Conservation (phyloP, 2,888 invertebrate species). For the Erynnis tages region DNA sequence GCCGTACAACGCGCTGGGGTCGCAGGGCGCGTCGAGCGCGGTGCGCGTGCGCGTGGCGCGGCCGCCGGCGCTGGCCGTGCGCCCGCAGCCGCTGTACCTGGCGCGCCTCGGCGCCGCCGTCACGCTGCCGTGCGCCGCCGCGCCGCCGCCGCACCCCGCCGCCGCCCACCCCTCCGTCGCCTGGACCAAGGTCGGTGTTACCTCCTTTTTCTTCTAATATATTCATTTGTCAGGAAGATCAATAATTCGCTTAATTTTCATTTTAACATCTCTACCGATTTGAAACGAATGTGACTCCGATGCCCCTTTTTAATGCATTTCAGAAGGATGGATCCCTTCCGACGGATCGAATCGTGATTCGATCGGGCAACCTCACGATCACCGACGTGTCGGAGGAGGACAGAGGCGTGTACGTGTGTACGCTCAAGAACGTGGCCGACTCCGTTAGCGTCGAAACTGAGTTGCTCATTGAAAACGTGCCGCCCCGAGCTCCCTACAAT, state of each 20-base stretch:
- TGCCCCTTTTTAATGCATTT: conserved; percentile 28
- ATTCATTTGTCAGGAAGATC: too few relatives aligned
- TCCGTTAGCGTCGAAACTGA: conserved; percentile 91
- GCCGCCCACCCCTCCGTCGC: conserved; percentile 38
- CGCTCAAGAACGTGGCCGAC: conserved; percentile 93
- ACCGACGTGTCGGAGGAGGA: conserved; percentile 90
- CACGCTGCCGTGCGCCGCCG: conserved; percentile 91
- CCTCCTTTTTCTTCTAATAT: too few relatives aligned
- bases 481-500: conserved; percentile 95
- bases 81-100: conserved; percentile 92
- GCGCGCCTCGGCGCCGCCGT: conserved; percentile 90
- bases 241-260: too few relatives aligned
- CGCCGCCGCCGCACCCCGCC: conserved; percentile 76
- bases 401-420: conserved; percentile 92
- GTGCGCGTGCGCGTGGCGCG: conserved; percentile 93
- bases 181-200: conserved; percentile 50
- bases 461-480: conserved; percentile 90
- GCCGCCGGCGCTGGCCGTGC: conserved; percentile 90
- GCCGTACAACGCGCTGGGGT: conserved; percentile 94
- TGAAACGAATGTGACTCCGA: too few relatives aligned
- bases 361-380: conserved; percentile 94
- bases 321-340: conserved; percentile 90
- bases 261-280: too few relatives aligned
- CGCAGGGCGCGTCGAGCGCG: conserved; percentile 90
- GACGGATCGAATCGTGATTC: conserved; percentile 84